Evolutionary conservation across 2,797 vertebrate genomes (phyloP).

Genomic region (Masticophis lateralis): DNA sequence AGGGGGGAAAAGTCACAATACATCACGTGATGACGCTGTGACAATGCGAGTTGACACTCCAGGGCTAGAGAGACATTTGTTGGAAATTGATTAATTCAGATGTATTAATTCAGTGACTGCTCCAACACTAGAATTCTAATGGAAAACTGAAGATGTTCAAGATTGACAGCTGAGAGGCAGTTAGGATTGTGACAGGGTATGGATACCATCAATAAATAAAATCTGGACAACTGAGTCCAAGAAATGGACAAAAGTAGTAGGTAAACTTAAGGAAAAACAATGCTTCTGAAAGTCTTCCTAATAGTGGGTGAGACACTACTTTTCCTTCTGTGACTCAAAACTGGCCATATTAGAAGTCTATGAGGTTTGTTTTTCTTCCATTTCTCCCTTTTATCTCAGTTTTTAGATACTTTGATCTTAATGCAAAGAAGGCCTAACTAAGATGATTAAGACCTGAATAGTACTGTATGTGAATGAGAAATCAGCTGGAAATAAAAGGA

Average conservation of each 20-base stretch:
- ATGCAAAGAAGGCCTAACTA: not conserved
- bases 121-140: not conserved
- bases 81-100: not conserved
- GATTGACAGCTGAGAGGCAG: not conserved
- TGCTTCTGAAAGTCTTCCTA: not conserved
- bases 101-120: not conserved
- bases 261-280: not conserved
- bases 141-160: not conserved
- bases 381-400: not conserved
- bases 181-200: not conserved
- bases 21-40: accelerated
- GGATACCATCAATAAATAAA: not conserved
- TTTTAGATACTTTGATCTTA: not conserved
- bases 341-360: not conserved
- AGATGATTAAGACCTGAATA: not conserved
- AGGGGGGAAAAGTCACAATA: no score
- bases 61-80: not conserved
- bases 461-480: not conserved
- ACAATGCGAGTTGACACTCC: no score
- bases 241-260: not conserved
- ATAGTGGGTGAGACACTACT: no score
- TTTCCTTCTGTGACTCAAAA: not conserved
- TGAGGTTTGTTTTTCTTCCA: not conserved
- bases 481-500: not conserved
- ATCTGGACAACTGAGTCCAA: not conserved